Base-by-base conservation (phyloP, 2,113 vertebrate genomes). In the Puntigrus tetrazona region DNA sequence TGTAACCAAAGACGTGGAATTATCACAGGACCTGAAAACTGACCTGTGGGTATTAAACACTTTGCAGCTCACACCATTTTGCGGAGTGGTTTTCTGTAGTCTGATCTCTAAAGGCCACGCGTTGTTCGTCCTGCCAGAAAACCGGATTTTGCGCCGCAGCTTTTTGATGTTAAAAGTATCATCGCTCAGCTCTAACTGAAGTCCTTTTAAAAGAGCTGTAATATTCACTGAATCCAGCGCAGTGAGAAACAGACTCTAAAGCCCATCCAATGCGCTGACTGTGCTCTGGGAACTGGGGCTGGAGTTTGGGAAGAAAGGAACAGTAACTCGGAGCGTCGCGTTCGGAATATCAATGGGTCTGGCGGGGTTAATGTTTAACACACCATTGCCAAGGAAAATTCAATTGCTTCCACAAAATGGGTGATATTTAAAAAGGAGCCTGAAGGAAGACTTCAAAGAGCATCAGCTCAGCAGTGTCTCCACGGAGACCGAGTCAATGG, bases 361-460 rank as follows among this genome's bases (percentile, higher is more conserved):
- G 41, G 73, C 29, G 8, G 83, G 47, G 75, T 65, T 69, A 52
- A 78, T 70, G 74, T 84, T 84, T 78, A 85, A 69, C 50, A 67
- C 31, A 67, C 29, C 84, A 57, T 18, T 50, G 65, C 77, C 55
- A 45, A 73, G 75, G 76, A 73, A 79, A 79, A 85, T 79, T 73
- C 76, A 70, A 73, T 85, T 43, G 27, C 84, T 79, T 85, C 38
- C 84, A 80, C 84, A 79, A 79, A 78, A 80, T 61, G 38, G 38
- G 57, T 41, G 84, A 84, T 84, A 78, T 78, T 69, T 78, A 65
- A 85, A 79, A 72, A 78, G 29, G 22, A 85, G 76, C 55, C 82
- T 50, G 52, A 25, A 67, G 63, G 74, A 72, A 59, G 65, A 41
- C 79, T 81, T 81, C 79, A 70, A 81, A 82, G 79, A 55, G 79